Evolutionary conservation across 2,888 invertebrate species (phyloP).

Genomic region (Lycaena phlaeas): DNA sequence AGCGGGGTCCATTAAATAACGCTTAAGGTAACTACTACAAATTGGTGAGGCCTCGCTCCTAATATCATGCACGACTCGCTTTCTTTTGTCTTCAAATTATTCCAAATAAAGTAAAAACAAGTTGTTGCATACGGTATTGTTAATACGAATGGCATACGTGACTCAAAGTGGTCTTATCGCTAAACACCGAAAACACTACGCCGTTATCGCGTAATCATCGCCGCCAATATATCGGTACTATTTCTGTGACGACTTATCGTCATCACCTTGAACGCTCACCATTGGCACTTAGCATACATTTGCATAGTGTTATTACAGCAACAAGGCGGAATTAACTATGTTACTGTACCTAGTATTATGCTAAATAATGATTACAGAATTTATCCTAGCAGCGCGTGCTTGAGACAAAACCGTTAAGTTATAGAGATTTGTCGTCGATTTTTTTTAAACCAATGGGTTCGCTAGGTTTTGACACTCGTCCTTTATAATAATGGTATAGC

Average conservation of each 20-base stretch:
- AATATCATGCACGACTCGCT: slow-evolving; percentile 14
- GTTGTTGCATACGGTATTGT: slow-evolving; percentile 9
- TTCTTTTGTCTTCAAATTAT: slow-evolving; percentile 7
- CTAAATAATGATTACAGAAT: neutral
- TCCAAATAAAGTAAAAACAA: too few species aligned
- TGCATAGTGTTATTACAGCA: slow-evolving; percentile 19
- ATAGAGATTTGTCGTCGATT: too few species aligned
- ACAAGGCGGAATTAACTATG: slow-evolving; percentile 15
- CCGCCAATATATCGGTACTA: slow-evolving; percentile 34
- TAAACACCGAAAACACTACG: slow-evolving; percentile 48
- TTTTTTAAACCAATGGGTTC: too few species aligned
- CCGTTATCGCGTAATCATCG: slow-evolving; percentile 54
- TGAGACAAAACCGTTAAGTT: too few species aligned
- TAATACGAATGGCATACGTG: slow-evolving; percentile 53
- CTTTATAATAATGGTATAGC: too few species aligned
- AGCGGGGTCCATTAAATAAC: slow-evolving; percentile 17
- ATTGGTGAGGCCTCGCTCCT: slow-evolving; percentile 15
- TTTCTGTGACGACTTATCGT: slow-evolving; percentile 36
- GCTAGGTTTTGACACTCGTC: too few species aligned
- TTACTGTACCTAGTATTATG: slow-evolving; percentile 9
- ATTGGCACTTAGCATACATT: slow-evolving; percentile 22
- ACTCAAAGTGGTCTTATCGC: slow-evolving; percentile 53
- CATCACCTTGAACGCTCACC: slow-evolving; percentile 46
- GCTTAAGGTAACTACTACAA: slow-evolving; percentile 17
- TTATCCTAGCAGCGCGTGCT: too few species aligned